phyloP scores from a whole-genome alignment of 1,140 invertebrate genomes.

The Ephestia elutella region DNA sequence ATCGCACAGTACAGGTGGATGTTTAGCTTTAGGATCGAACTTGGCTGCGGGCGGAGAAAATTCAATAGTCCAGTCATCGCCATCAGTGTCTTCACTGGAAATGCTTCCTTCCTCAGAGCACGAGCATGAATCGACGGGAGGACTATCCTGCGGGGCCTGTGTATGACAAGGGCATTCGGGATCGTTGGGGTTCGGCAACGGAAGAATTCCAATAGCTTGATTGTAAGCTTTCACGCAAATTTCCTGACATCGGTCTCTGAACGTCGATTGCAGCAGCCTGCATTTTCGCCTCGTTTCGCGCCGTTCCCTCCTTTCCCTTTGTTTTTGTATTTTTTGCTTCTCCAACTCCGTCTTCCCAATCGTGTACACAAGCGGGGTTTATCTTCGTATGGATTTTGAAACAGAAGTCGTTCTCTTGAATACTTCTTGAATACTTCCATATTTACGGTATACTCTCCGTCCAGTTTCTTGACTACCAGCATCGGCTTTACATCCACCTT shows the following conservation, averaged over 20 bases:
- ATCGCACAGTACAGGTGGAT: slow-evolving; percentile 36
- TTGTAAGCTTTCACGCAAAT: slow-evolving; percentile 68
- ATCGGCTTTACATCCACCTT: slow-evolving; percentile 63
- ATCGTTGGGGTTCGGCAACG: slow-evolving; percentile 51
- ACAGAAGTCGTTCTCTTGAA: slow-evolving; percentile 56
- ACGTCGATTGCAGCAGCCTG: slow-evolving; percentile 55
- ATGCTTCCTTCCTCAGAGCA: slow-evolving; percentile 53
- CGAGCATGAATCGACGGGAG: slow-evolving; percentile 59
- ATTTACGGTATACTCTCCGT: slow-evolving; percentile 61
- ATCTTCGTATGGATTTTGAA: slow-evolving; percentile 65
- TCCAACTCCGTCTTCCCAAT: slow-evolving; percentile 65
- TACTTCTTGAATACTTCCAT: slow-evolving; percentile 69
- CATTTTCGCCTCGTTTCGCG: slow-evolving; percentile 59
- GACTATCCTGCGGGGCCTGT: slow-evolving; percentile 26
- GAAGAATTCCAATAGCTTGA: slow-evolving; percentile 59
- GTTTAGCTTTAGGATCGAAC: slow-evolving; percentile 57
- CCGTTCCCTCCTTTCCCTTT: slow-evolving; percentile 51
- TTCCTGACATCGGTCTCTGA: slow-evolving; percentile 61
- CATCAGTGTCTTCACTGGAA: slow-evolving; percentile 56
- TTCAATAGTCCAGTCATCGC: slow-evolving; percentile 59
- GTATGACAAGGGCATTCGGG: slow-evolving; percentile 57
- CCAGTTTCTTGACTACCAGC: slow-evolving; percentile 52
- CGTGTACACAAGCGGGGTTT: slow-evolving; percentile 58
- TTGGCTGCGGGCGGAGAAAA: slow-evolving; percentile 55
- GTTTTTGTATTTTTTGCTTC: slow-evolving; percentile 48